These are phyloP conservation scores for Bradypodion ventrale DNA, from an alignment of 2,797 vertebrate species.

Conservation along the genomic window DNA sequence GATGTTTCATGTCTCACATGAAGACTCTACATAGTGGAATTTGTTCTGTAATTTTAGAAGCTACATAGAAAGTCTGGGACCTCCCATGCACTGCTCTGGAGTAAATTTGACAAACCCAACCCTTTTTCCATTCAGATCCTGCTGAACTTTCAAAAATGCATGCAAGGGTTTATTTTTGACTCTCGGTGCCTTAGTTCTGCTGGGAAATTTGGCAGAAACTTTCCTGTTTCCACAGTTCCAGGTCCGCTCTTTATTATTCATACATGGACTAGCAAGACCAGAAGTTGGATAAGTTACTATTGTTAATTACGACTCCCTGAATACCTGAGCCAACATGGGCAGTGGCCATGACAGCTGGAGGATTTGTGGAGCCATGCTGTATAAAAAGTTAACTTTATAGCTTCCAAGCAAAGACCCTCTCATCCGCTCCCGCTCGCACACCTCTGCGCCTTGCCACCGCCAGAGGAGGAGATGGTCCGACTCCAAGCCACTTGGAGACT, in stretches of 20 bases:
- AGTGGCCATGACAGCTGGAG: no score
- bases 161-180: neutral
- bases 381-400: no score
- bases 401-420: no score
- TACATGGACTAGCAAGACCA: neutral
- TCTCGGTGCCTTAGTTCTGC: neutral
- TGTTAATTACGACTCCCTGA: neutral
- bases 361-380: no score
- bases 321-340: no score
- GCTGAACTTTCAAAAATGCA: neutral
- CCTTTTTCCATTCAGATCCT: neutral
- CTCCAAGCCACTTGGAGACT: no score
- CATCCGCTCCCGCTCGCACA: no score
- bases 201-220: neutral
- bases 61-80: neutral
- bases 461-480: no score
- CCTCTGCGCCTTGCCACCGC: no score
- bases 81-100: neutral
- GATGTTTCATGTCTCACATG: neutral
- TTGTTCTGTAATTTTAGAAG: neutral
- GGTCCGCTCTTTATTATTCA: neutral
- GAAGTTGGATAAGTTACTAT: no score
- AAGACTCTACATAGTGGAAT: neutral
- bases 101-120: neutral
- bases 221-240: no score